Conservation (phyloP, 2,113 vertebrate genomes). For the Orycteropus afer region DNA sequence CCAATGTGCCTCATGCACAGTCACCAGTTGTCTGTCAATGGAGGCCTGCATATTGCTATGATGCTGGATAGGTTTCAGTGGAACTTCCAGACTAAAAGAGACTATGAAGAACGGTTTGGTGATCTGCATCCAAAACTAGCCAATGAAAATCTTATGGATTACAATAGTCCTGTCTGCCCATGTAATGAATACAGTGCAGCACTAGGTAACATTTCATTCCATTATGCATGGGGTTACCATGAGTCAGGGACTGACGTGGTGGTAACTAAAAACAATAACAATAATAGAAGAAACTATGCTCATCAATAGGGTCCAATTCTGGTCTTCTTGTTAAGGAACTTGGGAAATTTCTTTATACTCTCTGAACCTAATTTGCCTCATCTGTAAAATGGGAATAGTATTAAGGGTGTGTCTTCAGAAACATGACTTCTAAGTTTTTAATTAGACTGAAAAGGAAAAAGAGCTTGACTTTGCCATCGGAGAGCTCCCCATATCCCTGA, state of each 20-base stretch:
- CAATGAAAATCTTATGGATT: neutral
- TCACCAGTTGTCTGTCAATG: neutral
- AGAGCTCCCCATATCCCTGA: neutral
- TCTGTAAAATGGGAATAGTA: neutral
- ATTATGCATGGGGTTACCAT: too few relatives aligned
- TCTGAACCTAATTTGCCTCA: neutral
- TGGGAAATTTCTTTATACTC: neutral
- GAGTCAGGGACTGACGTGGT: too few relatives aligned
- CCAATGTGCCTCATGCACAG: neutral
- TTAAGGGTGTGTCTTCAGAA: neutral
- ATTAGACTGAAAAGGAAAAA: neutral
- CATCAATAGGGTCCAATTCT: accelerated
- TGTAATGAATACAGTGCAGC: neutral
- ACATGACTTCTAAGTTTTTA: neutral
- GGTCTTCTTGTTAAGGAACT: neutral
- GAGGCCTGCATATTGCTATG: neutral
- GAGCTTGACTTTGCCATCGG: neutral
- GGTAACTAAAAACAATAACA: neutral
- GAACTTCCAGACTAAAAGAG: neutral
- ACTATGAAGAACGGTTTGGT: neutral
- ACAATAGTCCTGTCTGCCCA: neutral
- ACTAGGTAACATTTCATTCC: neutral
- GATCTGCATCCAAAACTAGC: neutral
- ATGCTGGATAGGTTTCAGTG: neutral
- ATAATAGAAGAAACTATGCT: neutral